phyloP scores from a whole-genome alignment of 2,797 vertebrate genomes.

The Rhabdomys pumilio region DNA sequence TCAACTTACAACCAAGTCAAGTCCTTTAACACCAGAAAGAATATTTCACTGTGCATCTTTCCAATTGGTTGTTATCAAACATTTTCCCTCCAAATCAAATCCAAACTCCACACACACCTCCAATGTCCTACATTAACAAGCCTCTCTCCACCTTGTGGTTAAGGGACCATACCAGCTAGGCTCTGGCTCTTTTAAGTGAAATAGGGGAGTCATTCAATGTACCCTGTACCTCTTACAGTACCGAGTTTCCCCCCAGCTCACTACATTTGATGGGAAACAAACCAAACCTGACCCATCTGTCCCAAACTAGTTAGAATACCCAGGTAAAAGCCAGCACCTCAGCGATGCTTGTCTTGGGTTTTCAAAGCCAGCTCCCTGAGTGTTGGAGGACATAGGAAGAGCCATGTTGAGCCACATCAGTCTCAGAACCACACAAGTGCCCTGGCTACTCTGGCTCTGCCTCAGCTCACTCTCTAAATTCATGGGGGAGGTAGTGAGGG shows the following conservation, averaged over 20 bases:
- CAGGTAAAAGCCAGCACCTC: neutral
- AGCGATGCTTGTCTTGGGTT: neutral
- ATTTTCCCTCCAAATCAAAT: neutral
- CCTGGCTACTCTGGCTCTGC: neutral
- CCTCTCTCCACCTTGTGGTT: fast-evolving
- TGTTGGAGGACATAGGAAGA: neutral
- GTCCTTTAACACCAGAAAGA: neutral
- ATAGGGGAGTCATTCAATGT: too few relatives aligned
- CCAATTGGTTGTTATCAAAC: neutral
- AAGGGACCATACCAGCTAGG: neutral
- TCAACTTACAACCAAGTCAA: neutral
- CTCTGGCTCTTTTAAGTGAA: neutral
- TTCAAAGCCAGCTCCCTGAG: neutral
- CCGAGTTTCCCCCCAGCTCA: neutral
- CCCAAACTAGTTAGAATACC: neutral
- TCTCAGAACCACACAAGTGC: neutral
- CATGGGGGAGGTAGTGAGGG: neutral
- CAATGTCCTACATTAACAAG: neutral
- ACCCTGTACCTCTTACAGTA: too few relatives aligned
- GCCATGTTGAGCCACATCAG: neutral
- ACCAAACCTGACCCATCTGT: neutral
- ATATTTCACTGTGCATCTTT: neutral
- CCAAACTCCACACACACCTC: neutral
- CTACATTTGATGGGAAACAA: neutral
- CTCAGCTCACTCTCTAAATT: neutral